phyloP scores from a whole-genome alignment of 2,797 vertebrate species.

The Aphelocoma californica region DNA sequence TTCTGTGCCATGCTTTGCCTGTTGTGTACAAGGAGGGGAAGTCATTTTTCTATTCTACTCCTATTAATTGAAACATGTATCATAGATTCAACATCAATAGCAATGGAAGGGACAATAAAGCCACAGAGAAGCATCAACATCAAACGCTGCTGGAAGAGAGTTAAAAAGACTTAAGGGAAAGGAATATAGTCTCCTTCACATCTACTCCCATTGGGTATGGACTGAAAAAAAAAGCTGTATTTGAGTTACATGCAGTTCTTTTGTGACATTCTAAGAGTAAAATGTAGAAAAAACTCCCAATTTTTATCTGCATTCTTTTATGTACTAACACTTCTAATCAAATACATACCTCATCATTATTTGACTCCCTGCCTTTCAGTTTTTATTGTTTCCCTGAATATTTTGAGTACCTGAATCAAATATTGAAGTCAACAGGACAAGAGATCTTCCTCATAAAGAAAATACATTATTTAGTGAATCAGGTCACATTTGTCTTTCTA shows the following conservation, averaged over 20 bases:
- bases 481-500: not conserved
- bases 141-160: not conserved
- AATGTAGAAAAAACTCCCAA: not conserved
- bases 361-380: not conserved
- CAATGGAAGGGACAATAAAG: not conserved
- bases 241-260: not conserved
- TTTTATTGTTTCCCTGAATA: not conserved
- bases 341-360: not conserved
- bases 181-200: not conserved
- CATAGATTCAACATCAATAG: not conserved
- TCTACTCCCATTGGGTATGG: not conserved
- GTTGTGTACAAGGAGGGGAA: not conserved
- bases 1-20: not conserved
- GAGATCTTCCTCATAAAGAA: not conserved
- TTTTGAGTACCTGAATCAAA: constrained; percentile 3
- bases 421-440: not conserved
- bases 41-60: not conserved
- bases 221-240: not conserved
- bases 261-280: not conserved
- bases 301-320: constrained; percentile 18
- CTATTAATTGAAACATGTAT: constrained; percentile 8
- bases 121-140: not conserved
- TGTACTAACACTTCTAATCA: not conserved
- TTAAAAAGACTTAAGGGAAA: not conserved
- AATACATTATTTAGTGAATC: not conserved